Conservation (phyloP, 2,888 invertebrate genomes). For the Drosophila fulvimacula region DNA sequence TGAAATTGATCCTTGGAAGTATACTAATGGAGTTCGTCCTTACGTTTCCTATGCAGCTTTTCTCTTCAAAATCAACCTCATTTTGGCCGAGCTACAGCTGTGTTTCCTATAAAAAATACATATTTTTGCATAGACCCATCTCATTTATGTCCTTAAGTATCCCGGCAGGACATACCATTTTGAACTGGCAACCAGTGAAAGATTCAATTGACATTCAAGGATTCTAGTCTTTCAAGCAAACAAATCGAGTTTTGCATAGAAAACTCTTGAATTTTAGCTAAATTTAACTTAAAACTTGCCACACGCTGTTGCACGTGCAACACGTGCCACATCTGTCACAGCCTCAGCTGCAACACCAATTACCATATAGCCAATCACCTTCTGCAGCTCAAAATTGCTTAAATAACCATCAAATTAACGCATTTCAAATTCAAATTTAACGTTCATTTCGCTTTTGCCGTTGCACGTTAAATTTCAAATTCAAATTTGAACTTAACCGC, state of each 20-base stretch:
- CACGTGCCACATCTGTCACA: neutral
- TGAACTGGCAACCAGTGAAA: neutral
- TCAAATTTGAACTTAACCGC: slow-evolving; percentile 1
- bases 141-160: neutral
- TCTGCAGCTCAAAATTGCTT: neutral
- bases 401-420: neutral
- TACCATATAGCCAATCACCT: neutral
- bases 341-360: neutral
- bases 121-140: neutral
- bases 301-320: neutral
- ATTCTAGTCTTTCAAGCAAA: too few species aligned
- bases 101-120: neutral
- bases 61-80: neutral
- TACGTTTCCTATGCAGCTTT: neutral
- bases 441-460: neutral
- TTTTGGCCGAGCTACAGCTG: neutral
- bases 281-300: neutral
- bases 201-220: neutral
- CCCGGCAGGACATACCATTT: neutral
- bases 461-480: neutral
- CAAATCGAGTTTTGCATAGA: too few species aligned
- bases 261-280: too few species aligned
- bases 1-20: too few species aligned
- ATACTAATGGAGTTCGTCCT: neutral
- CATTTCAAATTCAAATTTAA: neutral